These are phyloP conservation scores for Bactericera cockerelli DNA, from an alignment of 1,140 invertebrate genomes.

Conservation along the genomic window DNA sequence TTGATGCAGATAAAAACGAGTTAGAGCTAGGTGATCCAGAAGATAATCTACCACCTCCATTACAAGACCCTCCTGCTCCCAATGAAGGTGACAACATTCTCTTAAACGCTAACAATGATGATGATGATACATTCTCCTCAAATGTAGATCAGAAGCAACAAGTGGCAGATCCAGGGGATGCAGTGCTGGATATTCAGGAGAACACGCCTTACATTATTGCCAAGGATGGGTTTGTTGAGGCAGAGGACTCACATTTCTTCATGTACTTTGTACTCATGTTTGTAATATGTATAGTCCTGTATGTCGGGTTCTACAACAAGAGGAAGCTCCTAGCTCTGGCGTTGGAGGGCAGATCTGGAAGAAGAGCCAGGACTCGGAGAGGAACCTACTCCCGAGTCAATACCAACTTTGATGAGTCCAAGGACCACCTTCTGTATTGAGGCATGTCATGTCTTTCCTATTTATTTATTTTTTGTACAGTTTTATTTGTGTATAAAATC, in stretches of 20 bases:
- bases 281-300: conserved; percentile 31
- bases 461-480: no score
- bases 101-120: neutral
- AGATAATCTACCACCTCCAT: no score
- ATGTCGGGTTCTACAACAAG: conserved; percentile 35
- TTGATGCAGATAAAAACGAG: no score
- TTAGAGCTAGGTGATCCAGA: no score
- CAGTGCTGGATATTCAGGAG: neutral
- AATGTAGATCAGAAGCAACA: neutral
- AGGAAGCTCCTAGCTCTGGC: conserved; percentile 26
- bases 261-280: conserved; percentile 32
- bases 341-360: conserved; percentile 18
- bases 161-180: neutral
- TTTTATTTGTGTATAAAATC: no score
- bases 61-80: neutral
- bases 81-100: neutral
- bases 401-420: neutral
- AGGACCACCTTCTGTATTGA: neutral
- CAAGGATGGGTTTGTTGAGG: conserved; percentile 16
- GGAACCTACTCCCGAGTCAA: neutral
- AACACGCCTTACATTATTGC: neutral
- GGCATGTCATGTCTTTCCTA: no score
- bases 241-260: conserved; percentile 31
- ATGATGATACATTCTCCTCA: neutral
- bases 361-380: neutral